Evolutionary conservation across 2,113 vertebrate genomes (phyloP), one percentile per base, ranked within the genome.

Genomic region (Synodontis membranacea): DNA sequence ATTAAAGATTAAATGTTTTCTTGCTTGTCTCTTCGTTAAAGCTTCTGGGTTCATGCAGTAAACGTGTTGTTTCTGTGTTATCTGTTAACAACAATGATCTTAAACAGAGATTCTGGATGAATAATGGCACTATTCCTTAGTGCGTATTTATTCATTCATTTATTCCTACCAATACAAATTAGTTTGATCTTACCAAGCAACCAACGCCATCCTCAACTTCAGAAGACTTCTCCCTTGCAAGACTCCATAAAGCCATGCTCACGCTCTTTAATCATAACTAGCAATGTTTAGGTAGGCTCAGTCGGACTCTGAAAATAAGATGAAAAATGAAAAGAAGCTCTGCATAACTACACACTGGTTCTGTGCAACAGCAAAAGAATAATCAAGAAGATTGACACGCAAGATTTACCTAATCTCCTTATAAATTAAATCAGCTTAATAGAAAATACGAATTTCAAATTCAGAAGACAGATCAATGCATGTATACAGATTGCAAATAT

Each of bases 391-490:
- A 46, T 42, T 62, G 83, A 64, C 84, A 66, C 50, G 74, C 23
- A 76, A 15, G 31, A 50, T 50, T 66, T 66, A 8, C 28, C 23
- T 66, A 64, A 85, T 78, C 84, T 84, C 14, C 52, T 64, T 48
- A 62, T 62, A 12, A 79, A 14, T 62, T 62, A 64, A 85, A 78
- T 62, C 54, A 85, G 72, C 84, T 64, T 84, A 60, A 84, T 42
- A 34, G 17, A 46, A 42, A 10, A 56, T 0, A 84, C 58, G 37
- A 85, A 78, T 56, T 83, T 74, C 9, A 19, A 62, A 2, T 46
- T 31, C 74, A 56, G 4, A 46, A 39, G 19, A 42, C 50, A 75
- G 28, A 82, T n/a, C 12, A 44, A 28, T 10, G 44, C 44, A 44
- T 31, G 2, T 34, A 31, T 58, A 14, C 37, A 82, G 21, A n/a